Conservation (phyloP, 2,797 vertebrate species). For the Cuculus canorus region DNA sequence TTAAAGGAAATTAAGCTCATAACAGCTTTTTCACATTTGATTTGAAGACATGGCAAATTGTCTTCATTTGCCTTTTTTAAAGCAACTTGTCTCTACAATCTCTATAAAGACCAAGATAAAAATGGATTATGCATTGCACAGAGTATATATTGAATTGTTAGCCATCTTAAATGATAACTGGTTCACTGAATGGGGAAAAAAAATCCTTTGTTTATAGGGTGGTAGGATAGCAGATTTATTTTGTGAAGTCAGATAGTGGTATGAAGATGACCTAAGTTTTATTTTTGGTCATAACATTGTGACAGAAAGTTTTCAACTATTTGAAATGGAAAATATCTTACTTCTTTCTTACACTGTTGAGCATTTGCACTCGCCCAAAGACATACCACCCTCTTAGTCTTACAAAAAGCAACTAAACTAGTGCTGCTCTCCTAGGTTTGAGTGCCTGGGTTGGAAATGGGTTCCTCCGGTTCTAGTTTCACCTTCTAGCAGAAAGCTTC, state of each 20-base stretch:
- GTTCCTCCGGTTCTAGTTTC: neutral
- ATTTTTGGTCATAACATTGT: neutral
- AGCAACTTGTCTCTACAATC: neutral
- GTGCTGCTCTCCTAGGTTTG: neutral
- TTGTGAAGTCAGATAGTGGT: neutral
- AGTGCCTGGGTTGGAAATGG: neutral
- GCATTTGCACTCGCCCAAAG: neutral
- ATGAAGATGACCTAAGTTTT: neutral
- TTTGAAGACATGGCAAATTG: neutral
- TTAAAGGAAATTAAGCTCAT: neutral
- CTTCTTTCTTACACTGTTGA: neutral
- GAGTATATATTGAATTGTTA: neutral
- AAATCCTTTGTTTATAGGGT: neutral
- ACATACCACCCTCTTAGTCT: neutral
- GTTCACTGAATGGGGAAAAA: neutral
- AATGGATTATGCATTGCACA: neutral
- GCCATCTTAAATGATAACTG: neutral
- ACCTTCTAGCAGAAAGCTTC: neutral
- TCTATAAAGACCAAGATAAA: neutral
- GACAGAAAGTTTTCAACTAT: neutral
- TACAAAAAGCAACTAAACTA: neutral
- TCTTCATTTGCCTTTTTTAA: neutral
- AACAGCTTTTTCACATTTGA: neutral
- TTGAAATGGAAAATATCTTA: neutral
- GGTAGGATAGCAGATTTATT: neutral